Conservation (phyloP, 2,888 invertebrate species). For the Campoplex nolae region DNA sequence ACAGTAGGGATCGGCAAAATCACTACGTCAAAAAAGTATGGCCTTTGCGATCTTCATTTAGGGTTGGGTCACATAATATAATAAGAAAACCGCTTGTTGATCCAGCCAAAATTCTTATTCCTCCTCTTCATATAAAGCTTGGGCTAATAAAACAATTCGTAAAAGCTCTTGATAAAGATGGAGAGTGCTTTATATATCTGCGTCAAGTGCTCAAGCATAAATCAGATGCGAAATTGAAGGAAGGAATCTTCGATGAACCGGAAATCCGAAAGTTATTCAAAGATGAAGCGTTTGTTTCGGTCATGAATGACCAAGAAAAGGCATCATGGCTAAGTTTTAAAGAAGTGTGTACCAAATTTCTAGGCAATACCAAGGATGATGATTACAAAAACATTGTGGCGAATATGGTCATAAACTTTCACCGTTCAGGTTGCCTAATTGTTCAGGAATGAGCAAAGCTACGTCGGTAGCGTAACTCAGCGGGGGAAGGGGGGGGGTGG, state of each 20-base stretch:
- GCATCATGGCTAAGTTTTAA: constrained; percentile 56
- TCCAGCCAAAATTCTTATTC: constrained; percentile 46
- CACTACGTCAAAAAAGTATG: constrained; percentile 73
- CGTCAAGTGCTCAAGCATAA: constrained; percentile 15
- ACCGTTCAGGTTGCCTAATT: constrained; percentile 67
- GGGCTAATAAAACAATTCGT: constrained; percentile 73
- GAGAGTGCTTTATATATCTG: constrained; percentile 21
- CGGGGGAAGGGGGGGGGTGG: too few species aligned
- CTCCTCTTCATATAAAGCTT: constrained; percentile 73
- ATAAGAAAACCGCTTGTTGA: constrained; percentile 47
- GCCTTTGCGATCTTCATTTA: constrained; percentile 40
- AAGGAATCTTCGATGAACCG: constrained; percentile 59
- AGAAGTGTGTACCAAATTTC: constrained; percentile 1
- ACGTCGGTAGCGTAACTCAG: too few species aligned
- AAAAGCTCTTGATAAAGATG: constrained; percentile 58
- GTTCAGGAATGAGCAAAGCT: too few species aligned
- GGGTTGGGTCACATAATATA: constrained; percentile 54
- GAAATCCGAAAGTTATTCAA: constrained; percentile 67
- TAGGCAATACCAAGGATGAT: too few species aligned
- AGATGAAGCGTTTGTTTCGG: constrained; percentile 55
- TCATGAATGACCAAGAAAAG: constrained; percentile 60
- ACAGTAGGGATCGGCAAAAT: constrained; percentile 72
- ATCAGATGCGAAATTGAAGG: constrained; percentile 40
- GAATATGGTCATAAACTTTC: constrained; percentile 56
- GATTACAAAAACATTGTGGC: too few species aligned